These are phyloP conservation scores for Coracopsis vasa DNA, from an alignment of 2,113 vertebrate genomes.

Conservation along the genomic window DNA sequence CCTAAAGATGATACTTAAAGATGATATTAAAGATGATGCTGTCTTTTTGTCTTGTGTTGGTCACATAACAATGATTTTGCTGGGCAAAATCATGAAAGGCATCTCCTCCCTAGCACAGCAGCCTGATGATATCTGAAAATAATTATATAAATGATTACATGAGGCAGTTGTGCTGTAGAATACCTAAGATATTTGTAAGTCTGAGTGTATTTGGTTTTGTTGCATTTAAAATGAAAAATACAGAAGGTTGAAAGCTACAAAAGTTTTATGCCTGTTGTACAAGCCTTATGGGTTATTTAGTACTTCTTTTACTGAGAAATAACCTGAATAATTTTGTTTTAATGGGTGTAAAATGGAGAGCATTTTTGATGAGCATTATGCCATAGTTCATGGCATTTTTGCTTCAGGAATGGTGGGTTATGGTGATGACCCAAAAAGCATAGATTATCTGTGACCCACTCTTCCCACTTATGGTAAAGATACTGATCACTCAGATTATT, in stretches of 20 bases:
- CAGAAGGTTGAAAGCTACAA: neutral
- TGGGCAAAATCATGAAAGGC: neutral
- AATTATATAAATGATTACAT: neutral
- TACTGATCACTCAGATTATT: neutral
- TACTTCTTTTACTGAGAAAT: neutral
- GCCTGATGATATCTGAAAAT: neutral
- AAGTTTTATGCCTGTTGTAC: neutral
- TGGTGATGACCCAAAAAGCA: neutral
- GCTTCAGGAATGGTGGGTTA: neutral
- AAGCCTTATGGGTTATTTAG: neutral
- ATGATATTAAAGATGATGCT: neutral
- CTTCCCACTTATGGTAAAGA: neutral
- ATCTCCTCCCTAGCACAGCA: neutral
- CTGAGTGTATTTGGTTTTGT: neutral
- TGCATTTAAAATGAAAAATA: neutral
- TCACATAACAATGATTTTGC: neutral
- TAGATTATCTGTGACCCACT: neutral
- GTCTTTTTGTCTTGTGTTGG: neutral
- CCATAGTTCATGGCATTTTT: neutral
- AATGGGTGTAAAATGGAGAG: neutral
- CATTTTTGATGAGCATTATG: neutral
- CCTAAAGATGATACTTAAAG: neutral
- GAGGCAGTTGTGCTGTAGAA: neutral
- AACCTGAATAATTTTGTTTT: neutral
- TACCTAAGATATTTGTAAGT: neutral